Evolutionary conservation across 1,140 invertebrate genomes (phyloP), one percentile per base, ranked within the genome.

Genomic region (Apis dorsata): DNA sequence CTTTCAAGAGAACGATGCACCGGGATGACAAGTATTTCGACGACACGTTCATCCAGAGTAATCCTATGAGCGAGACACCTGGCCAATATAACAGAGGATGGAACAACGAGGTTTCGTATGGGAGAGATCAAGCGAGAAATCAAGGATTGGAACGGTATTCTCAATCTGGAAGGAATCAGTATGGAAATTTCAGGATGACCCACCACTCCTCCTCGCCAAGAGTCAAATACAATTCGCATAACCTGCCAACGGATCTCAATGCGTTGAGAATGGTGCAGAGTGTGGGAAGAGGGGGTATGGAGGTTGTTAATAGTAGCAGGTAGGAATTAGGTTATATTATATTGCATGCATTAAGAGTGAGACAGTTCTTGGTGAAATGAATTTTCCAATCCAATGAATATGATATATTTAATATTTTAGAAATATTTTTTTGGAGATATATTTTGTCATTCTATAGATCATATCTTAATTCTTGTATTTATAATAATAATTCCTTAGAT

Each of bases 11-110:
- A 44, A 44, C 0, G 34, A 44, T 55, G 13, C 19, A 80, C 59
- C 28, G 76, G 8, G 55, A 51, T 8, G 81, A 87, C 24, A 78
- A 19, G 44, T 57, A 62, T 55, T 5, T 15, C 2, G 59, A 49
- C 3, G 63, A 66, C 34, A 17, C 53, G 17, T 63, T 63, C 28
- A 8, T 24, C 12, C 24, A 28, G 0, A 2, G 62, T 2, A 63
- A 63, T 63, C 62, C 62, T 0, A 63, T 63, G 62, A 63, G 62
- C 24, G n/a, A 63, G 34, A 44, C 5, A 28, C 3, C 62, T 63
- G n/a, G 2, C 13, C 62, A 63, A 8, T 13, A 28, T 17, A 7
- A n/a, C 7, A 17, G n/a, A 63, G 34, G 34, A 3, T 21, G 13
- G 12, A 19, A 65, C 10, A 8, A 8, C 1, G 17, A 17, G 9